Base-by-base conservation (phyloP, 2,797 vertebrate species). In the Decapterus maruadsi region DNA sequence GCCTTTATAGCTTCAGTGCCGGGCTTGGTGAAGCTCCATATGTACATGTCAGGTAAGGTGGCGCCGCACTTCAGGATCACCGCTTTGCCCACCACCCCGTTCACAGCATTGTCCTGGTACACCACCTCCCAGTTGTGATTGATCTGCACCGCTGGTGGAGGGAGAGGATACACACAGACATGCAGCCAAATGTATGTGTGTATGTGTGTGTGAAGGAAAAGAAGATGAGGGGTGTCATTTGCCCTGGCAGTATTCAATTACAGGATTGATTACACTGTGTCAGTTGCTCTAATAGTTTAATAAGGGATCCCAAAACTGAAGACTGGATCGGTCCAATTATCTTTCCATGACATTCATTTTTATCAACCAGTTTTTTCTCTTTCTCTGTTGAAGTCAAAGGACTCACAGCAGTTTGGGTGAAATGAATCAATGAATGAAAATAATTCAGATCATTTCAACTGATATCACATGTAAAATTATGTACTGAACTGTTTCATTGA, bases 11-110 rank as follows among this genome's bases (percentile, higher is more conserved):
- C 89, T 42, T 95, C 88, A 0, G 94, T 94, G 29, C 94, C 94
- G 1, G 40, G 91, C 3, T 92, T 90, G 3, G 93, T 95, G 89
- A 98, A 97, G 80, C 97, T 96, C 97, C 97, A 98, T 79, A 96
- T 93, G 78, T 96, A 96, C 55, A 95, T 89, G 4, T 94, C 89
- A 0, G 96, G 95, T 0, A 88, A 17, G 4, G 66, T 45, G 5
- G 90, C 4, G 0, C 90, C 95, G 0, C 97, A 98, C 66, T 94
- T 90, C 75, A 98, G 91, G 80, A 95, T 94, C 83, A 97, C 96
- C 0, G 95, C 95, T 61, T 76, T 93, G 16, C 89, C 95, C 51
- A 95, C 90, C 8, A 97, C 95, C 4, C 95, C 97, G 34, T 93
- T 95, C 54, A 95, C 86, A 8, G 55, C 63, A 58, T 69, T 70